These are phyloP conservation scores for Drosophila pseudoobscura DNA, from an alignment of 1,140 invertebrate genomes.

Conservation along the genomic window DNA sequence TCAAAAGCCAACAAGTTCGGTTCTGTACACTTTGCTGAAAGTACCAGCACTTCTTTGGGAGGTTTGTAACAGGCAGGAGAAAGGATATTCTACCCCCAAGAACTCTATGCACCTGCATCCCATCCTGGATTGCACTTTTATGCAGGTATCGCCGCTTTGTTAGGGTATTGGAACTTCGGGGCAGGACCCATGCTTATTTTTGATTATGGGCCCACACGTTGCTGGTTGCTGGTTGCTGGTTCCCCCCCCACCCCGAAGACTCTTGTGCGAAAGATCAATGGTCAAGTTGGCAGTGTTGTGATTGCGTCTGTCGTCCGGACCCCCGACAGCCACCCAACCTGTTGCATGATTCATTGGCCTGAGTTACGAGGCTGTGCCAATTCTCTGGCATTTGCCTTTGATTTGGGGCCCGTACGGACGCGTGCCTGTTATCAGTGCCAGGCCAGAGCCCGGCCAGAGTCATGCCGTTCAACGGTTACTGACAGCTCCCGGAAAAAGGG, in stretches of 20 bases:
- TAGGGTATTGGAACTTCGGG: no score
- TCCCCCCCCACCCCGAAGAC: not conserved
- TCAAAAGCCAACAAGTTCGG: constrained; percentile 72
- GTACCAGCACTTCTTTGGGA: no score
- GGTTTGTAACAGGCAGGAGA: no score
- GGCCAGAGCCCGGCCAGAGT: constrained; percentile 27
- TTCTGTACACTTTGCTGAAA: not conserved
- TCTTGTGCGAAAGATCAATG: constrained; percentile 71
- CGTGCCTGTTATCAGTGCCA: constrained; percentile 69
- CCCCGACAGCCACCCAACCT: constrained; percentile 24
- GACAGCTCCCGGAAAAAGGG: constrained; percentile 44
- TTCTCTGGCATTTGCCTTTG: constrained; percentile 62
- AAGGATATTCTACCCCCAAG: not conserved
- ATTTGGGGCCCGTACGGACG: constrained; percentile 35
- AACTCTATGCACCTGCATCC: no score
- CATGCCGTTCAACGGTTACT: constrained; percentile 64
- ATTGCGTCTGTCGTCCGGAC: constrained; percentile 60
- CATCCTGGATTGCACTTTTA: no score
- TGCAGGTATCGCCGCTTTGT: no score
- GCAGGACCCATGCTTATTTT: constrained; percentile 20
- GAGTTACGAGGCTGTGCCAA: constrained; percentile 75
- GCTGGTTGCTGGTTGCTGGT: constrained; percentile 20
- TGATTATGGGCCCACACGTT: constrained; percentile 72
- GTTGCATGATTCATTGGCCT: constrained; percentile 71
- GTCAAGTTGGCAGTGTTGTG: constrained; percentile 65